Evolutionary conservation across 30 jellyfish, hydroid and myxozoan species (phyloP).

Genomic region (Hydra vulgaris): DNA sequence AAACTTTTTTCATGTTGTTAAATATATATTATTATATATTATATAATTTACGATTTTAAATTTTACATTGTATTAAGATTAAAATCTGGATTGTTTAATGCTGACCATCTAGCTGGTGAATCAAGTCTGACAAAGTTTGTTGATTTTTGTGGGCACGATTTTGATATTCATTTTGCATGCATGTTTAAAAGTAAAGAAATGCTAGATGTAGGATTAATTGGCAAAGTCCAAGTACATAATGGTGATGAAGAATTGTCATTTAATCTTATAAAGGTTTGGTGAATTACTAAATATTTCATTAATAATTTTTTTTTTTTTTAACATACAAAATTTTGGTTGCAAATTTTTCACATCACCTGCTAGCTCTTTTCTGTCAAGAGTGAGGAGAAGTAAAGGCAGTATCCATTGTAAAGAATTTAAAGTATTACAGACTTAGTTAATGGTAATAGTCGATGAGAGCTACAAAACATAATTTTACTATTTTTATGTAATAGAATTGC

Average conservation of each 20-base stretch:
- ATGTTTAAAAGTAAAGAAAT: conserved; percentile 22
- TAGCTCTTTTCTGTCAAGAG: too few relatives aligned
- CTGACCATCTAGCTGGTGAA: conserved; percentile 64
- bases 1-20: background rate
- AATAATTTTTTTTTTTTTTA: background rate
- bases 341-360: too few relatives aligned
- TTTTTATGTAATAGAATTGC: too few relatives aligned
- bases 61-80: too few relatives aligned
- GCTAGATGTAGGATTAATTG: conserved; percentile 55
- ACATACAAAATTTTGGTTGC: too few relatives aligned
- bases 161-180: conserved; percentile 81
- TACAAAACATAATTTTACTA: too few relatives aligned
- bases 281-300: background rate
- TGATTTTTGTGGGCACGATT: conserved; percentile 56
- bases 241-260: conserved; percentile 26
- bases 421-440: too few relatives aligned
- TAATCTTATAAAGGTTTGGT: conserved; percentile 46
- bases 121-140: conserved; percentile 39
- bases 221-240: conserved; percentile 43
- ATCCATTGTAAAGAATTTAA: too few relatives aligned
- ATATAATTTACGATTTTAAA: too few relatives aligned
- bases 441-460: too few relatives aligned
- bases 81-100: conserved; percentile 57
- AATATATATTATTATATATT: too few relatives aligned
- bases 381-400: too few relatives aligned